These are phyloP conservation scores for Gasterosteus nipponicus DNA, from an alignment of 2,113 vertebrate genomes.

Conservation along the genomic window DNA sequence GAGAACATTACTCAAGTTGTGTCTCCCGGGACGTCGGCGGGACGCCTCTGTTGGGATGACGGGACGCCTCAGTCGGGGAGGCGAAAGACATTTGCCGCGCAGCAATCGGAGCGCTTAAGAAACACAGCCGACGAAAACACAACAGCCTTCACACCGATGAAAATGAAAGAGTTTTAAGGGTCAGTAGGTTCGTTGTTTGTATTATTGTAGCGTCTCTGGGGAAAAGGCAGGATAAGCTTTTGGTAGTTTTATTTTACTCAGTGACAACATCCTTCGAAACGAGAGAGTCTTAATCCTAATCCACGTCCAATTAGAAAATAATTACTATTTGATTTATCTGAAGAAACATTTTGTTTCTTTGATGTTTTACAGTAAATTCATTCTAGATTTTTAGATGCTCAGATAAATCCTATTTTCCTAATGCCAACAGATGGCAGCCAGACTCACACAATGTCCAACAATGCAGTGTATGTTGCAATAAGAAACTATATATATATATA, in stretches of 20 bases:
- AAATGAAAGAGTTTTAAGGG: slow-evolving; percentile 73
- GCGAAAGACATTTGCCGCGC: slow-evolving; percentile 53
- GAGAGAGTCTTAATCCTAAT: slow-evolving; percentile 30
- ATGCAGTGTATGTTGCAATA: not conserved
- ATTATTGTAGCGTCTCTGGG: slow-evolving; percentile 70
- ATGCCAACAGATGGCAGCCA: not conserved
- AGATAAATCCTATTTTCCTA: not conserved
- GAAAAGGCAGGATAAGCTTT: slow-evolving; percentile 76
- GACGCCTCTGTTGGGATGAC: slow-evolving; percentile 47
- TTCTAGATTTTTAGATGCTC: not conserved
- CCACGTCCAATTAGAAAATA: slow-evolving; percentile 18
- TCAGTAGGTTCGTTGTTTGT: slow-evolving; percentile 75
- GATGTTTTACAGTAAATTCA: not conserved
- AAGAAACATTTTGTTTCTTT: not conserved
- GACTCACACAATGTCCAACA: not conserved
- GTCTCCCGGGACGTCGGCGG: slow-evolving; percentile 60
- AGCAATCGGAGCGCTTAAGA: slow-evolving; percentile 57
- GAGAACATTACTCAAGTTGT: slow-evolving; percentile 64
- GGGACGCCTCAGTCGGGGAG: slow-evolving; percentile 50
- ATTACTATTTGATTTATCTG: not conserved
- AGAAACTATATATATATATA: slow-evolving; percentile 1
- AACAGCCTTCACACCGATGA: slow-evolving; percentile 64
- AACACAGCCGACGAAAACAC: slow-evolving; percentile 73
- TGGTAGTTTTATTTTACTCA: slow-evolving; percentile 23
- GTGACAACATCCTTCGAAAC: slow-evolving; percentile 47